These are phyloP conservation scores for Gryllus longicercus DNA, from an alignment of 2,888 invertebrate species.

Conservation along the genomic window DNA sequence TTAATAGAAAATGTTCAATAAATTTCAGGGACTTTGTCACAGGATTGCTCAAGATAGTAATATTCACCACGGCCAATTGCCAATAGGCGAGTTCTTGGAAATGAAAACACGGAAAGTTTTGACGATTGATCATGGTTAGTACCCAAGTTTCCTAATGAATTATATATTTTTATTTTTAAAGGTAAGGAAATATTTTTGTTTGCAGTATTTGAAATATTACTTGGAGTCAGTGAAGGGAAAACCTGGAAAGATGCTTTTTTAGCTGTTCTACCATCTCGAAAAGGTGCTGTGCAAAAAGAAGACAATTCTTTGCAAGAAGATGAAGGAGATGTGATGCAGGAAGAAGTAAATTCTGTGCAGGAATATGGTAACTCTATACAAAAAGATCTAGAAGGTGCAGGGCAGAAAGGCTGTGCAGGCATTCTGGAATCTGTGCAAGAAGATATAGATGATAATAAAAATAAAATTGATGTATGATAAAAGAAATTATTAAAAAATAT, in stretches of 20 bases:
- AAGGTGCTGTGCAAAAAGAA: conserved; percentile 54
- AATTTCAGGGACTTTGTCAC: conserved; percentile 73
- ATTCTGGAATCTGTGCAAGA: no score
- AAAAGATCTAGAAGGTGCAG: no score
- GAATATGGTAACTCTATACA: no score
- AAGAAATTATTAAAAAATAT: no score
- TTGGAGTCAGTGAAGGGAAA: conserved; percentile 70
- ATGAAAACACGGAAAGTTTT: conserved; percentile 92
- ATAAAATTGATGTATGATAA: no score
- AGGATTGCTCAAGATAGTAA: conserved; percentile 74
- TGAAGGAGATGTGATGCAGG: no score
- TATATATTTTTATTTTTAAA: no score
- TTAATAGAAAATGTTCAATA: neutral
- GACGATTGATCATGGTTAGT: conserved; percentile 88
- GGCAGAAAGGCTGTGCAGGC: no score
- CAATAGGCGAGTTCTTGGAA: conserved; percentile 82
- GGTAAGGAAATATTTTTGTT: conserved; percentile 39
- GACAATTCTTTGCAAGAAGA: no score
- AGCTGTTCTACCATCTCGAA: conserved; percentile 71
- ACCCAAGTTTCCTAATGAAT: no score
- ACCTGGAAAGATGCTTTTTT: conserved; percentile 77
- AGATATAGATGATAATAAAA: no score
- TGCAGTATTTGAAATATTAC: conserved; percentile 79
- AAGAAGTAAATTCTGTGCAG: no score
- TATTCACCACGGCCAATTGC: conserved; percentile 78